Evolutionary conservation across 1,140 invertebrate genomes (phyloP), one percentile per base, ranked within the genome.

Genomic region (Rhyzopertha dominica): DNA sequence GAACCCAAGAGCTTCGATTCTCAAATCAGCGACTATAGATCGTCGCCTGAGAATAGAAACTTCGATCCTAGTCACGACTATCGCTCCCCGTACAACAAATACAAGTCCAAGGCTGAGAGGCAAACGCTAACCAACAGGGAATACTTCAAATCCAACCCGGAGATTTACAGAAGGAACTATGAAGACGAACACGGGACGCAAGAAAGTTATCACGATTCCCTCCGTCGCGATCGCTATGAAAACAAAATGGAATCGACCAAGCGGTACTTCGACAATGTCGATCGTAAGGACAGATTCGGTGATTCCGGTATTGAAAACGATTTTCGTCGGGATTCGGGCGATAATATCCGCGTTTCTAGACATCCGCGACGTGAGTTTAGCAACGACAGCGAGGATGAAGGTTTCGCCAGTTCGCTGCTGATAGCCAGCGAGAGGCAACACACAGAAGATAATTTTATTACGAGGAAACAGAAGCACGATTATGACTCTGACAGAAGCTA

Each of bases 251-350:
- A 67, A 68, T n/a, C n/a, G 51, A 69, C 63, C 47, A 70, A 72
- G 30, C 12, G 10, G 9, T 14, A 22, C 9, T 28, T 64, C 8
- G 73, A 69, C 43, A 68, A 70, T 47, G 50, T 55, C 5, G 67
- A 65, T 47, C 59, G 66, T 3, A 79, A 80, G 43, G 81, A 80
- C 51, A 72, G 78, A 20, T 68, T 82, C 14, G 82, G 81, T 2
- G 84, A 87, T 67, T 87, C 84, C 1, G 84, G 84, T 0, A 87
- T 85, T 40, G 84, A 85, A 61, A 85, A 85, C 51, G 83, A 87
- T 54, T 84, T 84, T 51, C 73, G 81, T 26, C 74, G 82, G 16
- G 81, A 85, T 51, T 82, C 81, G 3, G 81, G 76, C 47, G 81
- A 64, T 10, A 54, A 59, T 30, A 55, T 43, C 22, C 32, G 46